Percentiles rank a stretch among this genome's conserved stretches.
phyloP scores from a whole-genome alignment of 2,113 vertebrate species.

The Spea bombifrons region DNA sequence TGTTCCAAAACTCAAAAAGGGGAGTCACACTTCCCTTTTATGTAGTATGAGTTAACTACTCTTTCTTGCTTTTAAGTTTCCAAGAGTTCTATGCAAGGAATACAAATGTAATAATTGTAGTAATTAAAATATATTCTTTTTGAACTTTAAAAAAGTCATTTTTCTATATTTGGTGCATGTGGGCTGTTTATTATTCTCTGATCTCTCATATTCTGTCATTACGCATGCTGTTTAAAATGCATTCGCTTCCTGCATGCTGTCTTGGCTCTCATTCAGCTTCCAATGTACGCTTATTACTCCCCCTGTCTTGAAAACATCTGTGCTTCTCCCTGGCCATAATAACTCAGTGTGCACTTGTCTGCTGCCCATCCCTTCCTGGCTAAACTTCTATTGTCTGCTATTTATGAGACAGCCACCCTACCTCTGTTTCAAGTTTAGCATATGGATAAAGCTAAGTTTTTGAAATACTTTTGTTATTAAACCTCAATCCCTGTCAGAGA shows the following conservation, averaged over 20 bases:
- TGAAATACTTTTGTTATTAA: no score
- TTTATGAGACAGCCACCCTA: not conserved
- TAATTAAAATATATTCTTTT: no score
- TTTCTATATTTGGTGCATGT: no score
- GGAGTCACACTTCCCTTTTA: no score
- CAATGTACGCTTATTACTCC: not conserved
- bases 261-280: slow-evolving; percentile 3
- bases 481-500: no score
- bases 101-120: no score
- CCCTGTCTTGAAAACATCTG: not conserved
- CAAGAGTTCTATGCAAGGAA: no score
- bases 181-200: not conserved
- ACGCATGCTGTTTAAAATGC: not conserved
- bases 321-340: not conserved
- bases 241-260: not conserved
- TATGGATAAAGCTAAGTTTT: no score
- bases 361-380: not conserved
- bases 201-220: not conserved
- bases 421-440: not conserved
- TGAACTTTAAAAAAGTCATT: no score
- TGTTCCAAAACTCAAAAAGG: no score
- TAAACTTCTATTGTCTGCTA: not conserved
- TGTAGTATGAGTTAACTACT: no score
- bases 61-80: no score
- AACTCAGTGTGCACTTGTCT: slow-evolving; percentile 26